Conservation (phyloP, 1,140 invertebrate genomes). For the Cydia splendana region DNA sequence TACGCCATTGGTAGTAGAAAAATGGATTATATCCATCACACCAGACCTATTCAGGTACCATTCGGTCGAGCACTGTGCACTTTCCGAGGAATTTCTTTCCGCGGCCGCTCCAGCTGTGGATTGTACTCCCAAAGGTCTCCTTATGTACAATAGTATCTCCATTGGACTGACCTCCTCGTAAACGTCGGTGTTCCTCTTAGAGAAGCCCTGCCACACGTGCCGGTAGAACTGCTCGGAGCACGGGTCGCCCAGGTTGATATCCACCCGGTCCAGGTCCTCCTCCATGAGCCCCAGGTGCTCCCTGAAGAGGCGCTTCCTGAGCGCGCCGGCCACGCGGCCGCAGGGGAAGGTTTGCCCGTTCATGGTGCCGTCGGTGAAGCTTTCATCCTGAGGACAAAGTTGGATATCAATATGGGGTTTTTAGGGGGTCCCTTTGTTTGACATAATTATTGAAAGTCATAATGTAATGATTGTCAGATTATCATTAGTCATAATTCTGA, state of each 20-base stretch:
- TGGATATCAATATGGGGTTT: too few relatives aligned
- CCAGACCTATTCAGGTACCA: too few relatives aligned
- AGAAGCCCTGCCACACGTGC: conserved; percentile 89
- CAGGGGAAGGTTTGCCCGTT: conserved; percentile 88
- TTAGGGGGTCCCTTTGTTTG: too few relatives aligned
- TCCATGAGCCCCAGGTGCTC: conserved; percentile 91
- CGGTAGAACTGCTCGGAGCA: conserved; percentile 89
- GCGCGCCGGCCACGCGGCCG: conserved; percentile 91
- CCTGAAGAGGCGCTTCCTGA: conserved; percentile 92
- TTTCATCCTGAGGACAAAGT: conserved; percentile 83
- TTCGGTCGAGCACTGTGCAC: too few relatives aligned
- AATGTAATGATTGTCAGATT: too few relatives aligned
- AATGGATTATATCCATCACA: too few relatives aligned
- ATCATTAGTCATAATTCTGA: too few relatives aligned
- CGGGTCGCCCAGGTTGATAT: conserved; percentile 86
- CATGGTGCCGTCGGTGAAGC: conserved; percentile 90
- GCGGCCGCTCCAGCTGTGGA: background rate
- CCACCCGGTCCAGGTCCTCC: conserved; percentile 67
- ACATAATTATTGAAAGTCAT: too few relatives aligned
- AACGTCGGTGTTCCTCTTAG: conserved; percentile 89
- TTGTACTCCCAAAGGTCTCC: background rate
- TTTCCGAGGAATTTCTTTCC: too few relatives aligned
- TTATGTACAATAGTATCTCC: background rate
- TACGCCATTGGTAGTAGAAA: too few relatives aligned
- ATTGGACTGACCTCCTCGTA: conserved; percentile 85